Evolutionary conservation across 1,140 invertebrate species (phyloP).

Genomic region (Drosophila melanica): DNA sequence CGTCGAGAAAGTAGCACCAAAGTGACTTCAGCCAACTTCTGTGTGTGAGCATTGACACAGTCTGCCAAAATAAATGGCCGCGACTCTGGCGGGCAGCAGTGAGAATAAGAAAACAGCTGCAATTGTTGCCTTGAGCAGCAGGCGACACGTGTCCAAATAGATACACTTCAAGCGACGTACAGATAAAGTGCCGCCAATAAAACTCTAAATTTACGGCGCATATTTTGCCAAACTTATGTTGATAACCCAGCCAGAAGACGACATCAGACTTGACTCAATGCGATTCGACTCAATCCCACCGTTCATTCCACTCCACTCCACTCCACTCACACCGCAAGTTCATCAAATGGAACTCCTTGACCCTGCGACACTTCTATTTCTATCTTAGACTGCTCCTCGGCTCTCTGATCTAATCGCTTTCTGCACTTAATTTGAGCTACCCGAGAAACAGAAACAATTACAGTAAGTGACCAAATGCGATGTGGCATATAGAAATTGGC

Average conservation of each 20-base stretch:
- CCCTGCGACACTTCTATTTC: constrained; percentile 46
- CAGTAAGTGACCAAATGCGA: constrained; percentile 65
- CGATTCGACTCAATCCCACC: not conserved
- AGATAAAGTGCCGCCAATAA: constrained; percentile 52
- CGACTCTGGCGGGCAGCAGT: constrained; percentile 4
- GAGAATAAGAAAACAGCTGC: constrained; percentile 24
- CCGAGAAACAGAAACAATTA: constrained; percentile 65
- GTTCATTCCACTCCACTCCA: not conserved
- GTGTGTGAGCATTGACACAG: constrained; percentile 46
- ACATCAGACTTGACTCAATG: not conserved
- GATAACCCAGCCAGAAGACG: constrained; percentile 25
- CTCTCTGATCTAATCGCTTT: constrained; percentile 58
- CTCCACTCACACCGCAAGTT: constrained; percentile 48
- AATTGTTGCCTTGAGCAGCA: constrained; percentile 50
- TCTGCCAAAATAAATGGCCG: constrained; percentile 59
- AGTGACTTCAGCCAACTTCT: constrained; percentile 7
- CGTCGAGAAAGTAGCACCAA: not conserved
- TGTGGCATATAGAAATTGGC: constrained; percentile 43
- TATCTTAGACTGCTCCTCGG: not conserved
- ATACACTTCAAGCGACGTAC: constrained; percentile 45
- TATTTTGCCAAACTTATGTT: constrained; percentile 71
- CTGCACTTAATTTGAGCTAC: constrained; percentile 74
- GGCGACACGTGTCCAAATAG: constrained; percentile 62
- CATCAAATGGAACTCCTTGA: constrained; percentile 67
- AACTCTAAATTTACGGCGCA: constrained; percentile 56